phyloP scores from a whole-genome alignment of 2,888 invertebrate species.

The Halictus quadricinctus region DNA sequence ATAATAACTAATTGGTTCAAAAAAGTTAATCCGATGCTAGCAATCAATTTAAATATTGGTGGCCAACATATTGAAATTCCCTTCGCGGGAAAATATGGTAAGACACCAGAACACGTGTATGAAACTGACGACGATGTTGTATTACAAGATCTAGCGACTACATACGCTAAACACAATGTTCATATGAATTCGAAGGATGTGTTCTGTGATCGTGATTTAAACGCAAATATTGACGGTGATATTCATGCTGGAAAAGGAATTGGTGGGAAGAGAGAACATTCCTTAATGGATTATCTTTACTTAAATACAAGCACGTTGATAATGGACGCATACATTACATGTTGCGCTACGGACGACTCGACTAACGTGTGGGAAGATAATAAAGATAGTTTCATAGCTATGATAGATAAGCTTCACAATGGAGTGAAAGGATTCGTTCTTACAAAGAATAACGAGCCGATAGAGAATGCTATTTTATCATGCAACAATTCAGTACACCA shows the following conservation, averaged over 20 bases:
- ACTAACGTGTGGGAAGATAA: conserved; percentile 75
- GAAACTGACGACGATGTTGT: conserved; percentile 73
- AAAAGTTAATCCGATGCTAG: conserved; percentile 73
- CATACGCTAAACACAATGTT: conserved; percentile 72
- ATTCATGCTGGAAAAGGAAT: conserved; percentile 70
- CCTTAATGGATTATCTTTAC: conserved; percentile 79
- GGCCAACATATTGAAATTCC: conserved; percentile 79
- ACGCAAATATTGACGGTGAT: conserved; percentile 64
- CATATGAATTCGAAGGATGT: conserved; percentile 62
- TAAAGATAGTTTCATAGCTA: conserved; percentile 73
- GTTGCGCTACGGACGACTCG: conserved; percentile 77
- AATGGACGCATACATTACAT: conserved; percentile 78
- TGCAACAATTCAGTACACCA: conserved; percentile 76
- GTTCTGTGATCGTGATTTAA: conserved; percentile 67
- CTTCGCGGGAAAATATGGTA: conserved; percentile 66
- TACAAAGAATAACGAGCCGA: conserved; percentile 74
- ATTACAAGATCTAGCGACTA: conserved; percentile 69
- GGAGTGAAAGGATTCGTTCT: conserved; percentile 78
- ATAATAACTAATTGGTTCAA: conserved; percentile 76
- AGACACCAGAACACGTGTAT: conserved; percentile 51
- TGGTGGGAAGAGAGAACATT: conserved; percentile 62
- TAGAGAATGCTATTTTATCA: conserved; percentile 73
- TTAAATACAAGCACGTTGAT: conserved; percentile 77
- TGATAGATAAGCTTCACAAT: conserved; percentile 69
- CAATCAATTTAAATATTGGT: conserved; percentile 78